Evolutionary conservation across 2,113 vertebrate species (phyloP).

Genomic region (Microtus oregoni): DNA sequence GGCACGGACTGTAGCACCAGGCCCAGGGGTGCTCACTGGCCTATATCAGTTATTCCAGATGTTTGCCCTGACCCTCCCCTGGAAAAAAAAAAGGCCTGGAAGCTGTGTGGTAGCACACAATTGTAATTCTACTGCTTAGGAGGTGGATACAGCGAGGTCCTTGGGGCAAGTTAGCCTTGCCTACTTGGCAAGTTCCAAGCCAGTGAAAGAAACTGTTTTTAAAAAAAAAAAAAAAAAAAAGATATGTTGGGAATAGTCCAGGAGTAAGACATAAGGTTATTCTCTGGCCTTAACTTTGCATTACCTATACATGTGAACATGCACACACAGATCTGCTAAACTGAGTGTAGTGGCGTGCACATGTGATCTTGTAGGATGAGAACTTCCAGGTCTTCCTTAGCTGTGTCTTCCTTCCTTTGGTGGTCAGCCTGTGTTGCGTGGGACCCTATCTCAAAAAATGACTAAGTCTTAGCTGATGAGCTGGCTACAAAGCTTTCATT

Average conservation of each 20-base stretch:
- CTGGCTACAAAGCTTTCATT: background rate
- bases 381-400: background rate
- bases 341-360: background rate
- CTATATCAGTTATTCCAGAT: background rate
- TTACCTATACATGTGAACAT: background rate
- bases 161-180: background rate
- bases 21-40: rapidly evolving
- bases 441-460: background rate
- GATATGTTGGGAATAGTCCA: background rate
- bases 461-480: background rate
- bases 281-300: background rate
- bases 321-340: background rate
- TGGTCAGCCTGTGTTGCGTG: background rate
- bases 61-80: background rate
- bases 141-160: background rate
- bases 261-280: background rate
- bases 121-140: background rate
- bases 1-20: too few relatives aligned
- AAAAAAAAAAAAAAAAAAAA: background rate
- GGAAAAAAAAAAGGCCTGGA: background rate
- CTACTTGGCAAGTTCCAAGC: background rate
- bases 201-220: background rate
- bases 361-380: background rate
- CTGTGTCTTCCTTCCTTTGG: background rate
- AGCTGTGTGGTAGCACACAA: background rate